Percentiles rank a stretch among this genome's conserved stretches.
Evolutionary conservation across 2,113 vertebrate species (phyloP).

Genomic region (Pteropus alecto): DNA sequence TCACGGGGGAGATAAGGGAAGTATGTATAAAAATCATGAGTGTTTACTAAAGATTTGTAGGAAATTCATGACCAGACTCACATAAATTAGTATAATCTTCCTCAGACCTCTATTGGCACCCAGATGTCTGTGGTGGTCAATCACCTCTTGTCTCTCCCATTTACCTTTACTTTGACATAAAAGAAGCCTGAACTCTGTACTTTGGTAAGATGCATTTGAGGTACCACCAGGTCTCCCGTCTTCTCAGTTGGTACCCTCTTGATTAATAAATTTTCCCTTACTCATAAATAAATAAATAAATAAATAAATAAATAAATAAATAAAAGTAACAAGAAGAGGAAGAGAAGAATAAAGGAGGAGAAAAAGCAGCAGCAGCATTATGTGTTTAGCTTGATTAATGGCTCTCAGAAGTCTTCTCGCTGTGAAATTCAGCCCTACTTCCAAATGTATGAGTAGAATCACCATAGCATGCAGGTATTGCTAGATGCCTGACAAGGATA

Average conservation of each 20-base stretch:
- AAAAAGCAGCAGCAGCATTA: not conserved
- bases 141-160: too few relatives aligned
- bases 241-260: not conserved
- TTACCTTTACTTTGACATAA: too few relatives aligned
- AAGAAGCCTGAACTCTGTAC: too few relatives aligned
- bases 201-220: too few relatives aligned
- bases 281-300: not conserved
- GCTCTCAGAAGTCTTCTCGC: not conserved
- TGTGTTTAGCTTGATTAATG: not conserved
- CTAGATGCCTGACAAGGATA: not conserved
- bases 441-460: not conserved
- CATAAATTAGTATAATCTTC: too few relatives aligned
- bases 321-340: not conserved
- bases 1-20: too few relatives aligned
- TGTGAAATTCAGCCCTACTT: not conserved
- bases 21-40: too few relatives aligned
- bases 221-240: not conserved
- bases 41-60: too few relatives aligned
- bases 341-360: not conserved
- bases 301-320: too few relatives aligned
- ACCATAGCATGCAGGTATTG: not conserved
- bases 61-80: too few relatives aligned
- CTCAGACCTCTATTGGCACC: too few relatives aligned
- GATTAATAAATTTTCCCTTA: not conserved
- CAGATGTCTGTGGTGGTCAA: too few relatives aligned